A percentile compares a stretch with the other conserved stretches of the same genome.
Conservation (phyloP, 2,113 vertebrate genomes). For the Bagarius yarrelli region DNA sequence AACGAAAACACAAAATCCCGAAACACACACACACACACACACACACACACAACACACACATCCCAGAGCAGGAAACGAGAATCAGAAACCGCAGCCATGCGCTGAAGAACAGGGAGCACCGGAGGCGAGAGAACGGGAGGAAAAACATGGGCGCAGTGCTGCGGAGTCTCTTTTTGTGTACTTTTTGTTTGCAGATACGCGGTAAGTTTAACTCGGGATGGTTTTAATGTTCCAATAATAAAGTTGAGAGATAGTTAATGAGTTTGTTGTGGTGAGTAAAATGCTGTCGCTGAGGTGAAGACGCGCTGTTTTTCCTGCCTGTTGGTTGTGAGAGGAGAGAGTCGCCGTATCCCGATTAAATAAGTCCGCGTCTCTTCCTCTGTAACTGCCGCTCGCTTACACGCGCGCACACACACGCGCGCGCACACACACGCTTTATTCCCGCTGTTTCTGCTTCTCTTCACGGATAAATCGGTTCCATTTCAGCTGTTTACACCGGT, state of each 20-base stretch:
- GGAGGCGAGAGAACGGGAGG: constrained; percentile 58
- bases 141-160: constrained; percentile 85
- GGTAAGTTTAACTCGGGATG: constrained; percentile 69
- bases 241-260: neutral
- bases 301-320: neutral
- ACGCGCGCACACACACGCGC: no score
- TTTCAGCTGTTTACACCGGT: neutral
- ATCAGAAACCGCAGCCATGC: constrained; percentile 58
- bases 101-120: constrained; percentile 59
- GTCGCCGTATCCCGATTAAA: neutral
- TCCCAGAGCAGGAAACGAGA: constrained; percentile 46
- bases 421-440: no score
- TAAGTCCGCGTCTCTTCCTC: neutral
- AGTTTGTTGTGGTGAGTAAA: neutral
- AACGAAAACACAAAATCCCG: neutral
- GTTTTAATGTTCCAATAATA: no score
- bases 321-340: neutral
- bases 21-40: no score
- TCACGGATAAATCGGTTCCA: accelerated
- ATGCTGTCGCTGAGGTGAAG: neutral
- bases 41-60: no score
- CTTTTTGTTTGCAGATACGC: constrained; percentile 81
- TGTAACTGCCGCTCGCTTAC: neutral
- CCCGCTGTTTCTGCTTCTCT: neutral
- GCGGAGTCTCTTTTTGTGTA: constrained; percentile 82